Conservation (phyloP, 1,140 invertebrate species). For the Leptoteleia sp. region DNA sequence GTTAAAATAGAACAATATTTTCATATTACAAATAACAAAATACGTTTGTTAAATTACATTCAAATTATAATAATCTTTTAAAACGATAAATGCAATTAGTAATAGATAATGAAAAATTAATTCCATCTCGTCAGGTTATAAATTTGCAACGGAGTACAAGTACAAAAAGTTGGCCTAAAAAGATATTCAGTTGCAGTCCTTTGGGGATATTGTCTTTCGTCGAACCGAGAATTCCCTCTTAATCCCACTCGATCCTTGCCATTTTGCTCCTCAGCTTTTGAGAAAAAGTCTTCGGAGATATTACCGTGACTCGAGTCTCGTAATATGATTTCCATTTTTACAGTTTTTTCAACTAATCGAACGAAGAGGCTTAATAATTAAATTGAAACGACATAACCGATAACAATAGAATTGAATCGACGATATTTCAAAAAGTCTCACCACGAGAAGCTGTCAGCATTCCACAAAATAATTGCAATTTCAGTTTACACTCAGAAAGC, state of each 20-base stretch:
- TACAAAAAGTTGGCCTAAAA: constrained; percentile 36
- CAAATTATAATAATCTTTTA: too few species aligned
- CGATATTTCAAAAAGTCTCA: too few species aligned
- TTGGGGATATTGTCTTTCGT: constrained; percentile 66
- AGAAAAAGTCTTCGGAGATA: constrained; percentile 44
- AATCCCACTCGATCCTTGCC: constrained; percentile 64
- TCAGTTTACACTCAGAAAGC: too few species aligned
- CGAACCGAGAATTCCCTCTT: constrained; percentile 51
- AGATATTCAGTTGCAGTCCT: constrained; percentile 41
- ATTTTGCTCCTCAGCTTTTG: constrained; percentile 47
- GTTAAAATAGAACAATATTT: too few species aligned
- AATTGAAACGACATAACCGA: too few species aligned
- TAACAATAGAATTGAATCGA: too few species aligned
- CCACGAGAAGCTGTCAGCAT: too few species aligned
- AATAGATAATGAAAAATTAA: not conserved
- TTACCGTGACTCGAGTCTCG: constrained; percentile 64
- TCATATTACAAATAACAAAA: too few species aligned
- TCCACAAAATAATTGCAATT: too few species aligned
- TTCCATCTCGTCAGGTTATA: not conserved
- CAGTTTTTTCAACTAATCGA: constrained; percentile 29
- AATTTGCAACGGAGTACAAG: constrained; percentile 20
- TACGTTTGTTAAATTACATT: too few species aligned
- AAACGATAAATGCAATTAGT: not conserved
- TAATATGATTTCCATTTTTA: constrained; percentile 73
- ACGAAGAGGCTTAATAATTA: too few species aligned